These are phyloP conservation scores for Catharus minimus DNA, from an alignment of 2,113 vertebrate genomes.

Conservation along the genomic window DNA sequence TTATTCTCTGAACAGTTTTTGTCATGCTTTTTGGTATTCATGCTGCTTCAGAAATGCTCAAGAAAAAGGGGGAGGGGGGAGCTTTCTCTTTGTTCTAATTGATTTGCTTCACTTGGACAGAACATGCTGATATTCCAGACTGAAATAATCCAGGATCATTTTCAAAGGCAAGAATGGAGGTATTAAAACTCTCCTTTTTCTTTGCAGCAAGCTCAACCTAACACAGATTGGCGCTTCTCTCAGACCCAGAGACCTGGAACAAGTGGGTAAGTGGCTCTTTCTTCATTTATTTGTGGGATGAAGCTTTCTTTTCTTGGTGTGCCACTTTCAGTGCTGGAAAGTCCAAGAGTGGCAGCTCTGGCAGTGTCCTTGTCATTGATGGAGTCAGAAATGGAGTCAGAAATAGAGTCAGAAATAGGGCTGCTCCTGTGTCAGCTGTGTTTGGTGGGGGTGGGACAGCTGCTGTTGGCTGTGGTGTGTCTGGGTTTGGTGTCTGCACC, in stretches of 20 bases:
- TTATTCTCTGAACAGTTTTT: constrained; percentile 31
- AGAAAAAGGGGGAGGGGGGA: neutral
- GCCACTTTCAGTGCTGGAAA: neutral
- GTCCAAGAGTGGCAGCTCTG: neutral
- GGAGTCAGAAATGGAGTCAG: neutral
- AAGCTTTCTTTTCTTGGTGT: neutral
- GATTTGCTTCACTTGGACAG: constrained; percentile 40
- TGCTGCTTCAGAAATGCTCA: constrained; percentile 17
- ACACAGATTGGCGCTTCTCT: constrained; percentile 96
- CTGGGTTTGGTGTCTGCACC: neutral
- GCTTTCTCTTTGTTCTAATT: constrained; percentile 42
- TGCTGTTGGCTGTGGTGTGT: neutral
- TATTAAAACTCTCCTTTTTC: constrained; percentile 74
- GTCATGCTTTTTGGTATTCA: constrained; percentile 30
- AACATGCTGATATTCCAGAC: constrained; percentile 3
- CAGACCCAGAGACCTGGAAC: constrained; percentile 97
- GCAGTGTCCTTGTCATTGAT: neutral
- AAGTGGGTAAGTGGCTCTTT: constrained; percentile 86
- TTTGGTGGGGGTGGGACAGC: neutral
- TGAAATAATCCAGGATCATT: constrained; percentile 58
- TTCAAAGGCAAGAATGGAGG: constrained; percentile 15
- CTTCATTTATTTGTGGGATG: neutral
- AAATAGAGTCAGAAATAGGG: neutral
- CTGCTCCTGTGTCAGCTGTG: neutral
- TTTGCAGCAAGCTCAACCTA: constrained; percentile 94